These are phyloP conservation scores for Amblyjoppa proteus DNA, from an alignment of 2,888 invertebrate genomes.

Conservation along the genomic window DNA sequence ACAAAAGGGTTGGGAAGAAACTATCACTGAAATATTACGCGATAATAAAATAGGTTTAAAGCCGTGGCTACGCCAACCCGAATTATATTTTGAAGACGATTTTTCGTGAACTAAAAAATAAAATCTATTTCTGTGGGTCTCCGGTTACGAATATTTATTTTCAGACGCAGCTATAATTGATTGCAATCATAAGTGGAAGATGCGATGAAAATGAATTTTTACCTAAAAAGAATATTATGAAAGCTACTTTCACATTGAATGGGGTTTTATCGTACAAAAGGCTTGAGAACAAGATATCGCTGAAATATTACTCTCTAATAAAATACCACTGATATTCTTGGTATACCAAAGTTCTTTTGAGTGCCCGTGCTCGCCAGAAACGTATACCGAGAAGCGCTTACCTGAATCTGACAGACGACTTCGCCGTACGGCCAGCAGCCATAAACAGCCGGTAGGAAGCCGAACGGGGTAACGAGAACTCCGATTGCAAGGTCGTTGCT, in stretches of 20 bases:
- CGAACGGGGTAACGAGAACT: constrained; percentile 94
- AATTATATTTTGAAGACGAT: too few species aligned
- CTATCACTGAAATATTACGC: neutral
- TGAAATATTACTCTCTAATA: neutral
- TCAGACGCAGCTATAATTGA: too few species aligned
- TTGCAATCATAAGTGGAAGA: too few species aligned
- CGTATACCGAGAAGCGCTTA: constrained; percentile 79
- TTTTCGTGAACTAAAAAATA: too few species aligned
- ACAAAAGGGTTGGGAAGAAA: neutral
- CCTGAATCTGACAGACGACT: constrained; percentile 96
- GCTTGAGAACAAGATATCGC: neutral
- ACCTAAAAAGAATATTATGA: neutral
- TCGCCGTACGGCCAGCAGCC: constrained; percentile 97
- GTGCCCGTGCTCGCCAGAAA: neutral
- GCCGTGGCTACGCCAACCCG: too few species aligned
- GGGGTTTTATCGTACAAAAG: neutral
- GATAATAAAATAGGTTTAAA: too few species aligned
- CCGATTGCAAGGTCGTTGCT: constrained; percentile 95
- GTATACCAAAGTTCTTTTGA: neutral
- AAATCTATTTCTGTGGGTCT: too few species aligned
- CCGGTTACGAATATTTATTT: too few species aligned
- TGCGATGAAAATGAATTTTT: too few species aligned
- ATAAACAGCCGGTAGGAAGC: constrained; percentile 93
- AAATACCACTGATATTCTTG: neutral
- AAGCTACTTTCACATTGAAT: neutral